A percentile compares a stretch with the other conserved stretches of the same genome.
Evolutionary conservation across 2,797 vertebrate genomes (phyloP).

Genomic region (Rallus crepitans): DNA sequence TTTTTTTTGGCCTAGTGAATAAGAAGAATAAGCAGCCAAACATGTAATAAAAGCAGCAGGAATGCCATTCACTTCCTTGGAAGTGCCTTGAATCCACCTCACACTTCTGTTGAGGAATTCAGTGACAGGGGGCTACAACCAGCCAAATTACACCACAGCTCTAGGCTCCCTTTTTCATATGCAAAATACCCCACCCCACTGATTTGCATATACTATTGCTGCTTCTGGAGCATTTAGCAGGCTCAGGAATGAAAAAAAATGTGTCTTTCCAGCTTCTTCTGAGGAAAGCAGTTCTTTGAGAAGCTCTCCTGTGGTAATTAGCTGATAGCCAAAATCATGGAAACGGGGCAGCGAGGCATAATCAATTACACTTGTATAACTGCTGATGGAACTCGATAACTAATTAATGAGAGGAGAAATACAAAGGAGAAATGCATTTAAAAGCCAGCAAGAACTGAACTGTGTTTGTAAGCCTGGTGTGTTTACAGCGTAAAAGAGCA

Average conservation of each 20-base stretch:
- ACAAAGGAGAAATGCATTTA: neutral
- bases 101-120: neutral
- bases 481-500: constrained; percentile 19
- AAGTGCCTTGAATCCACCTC: neutral
- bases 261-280: neutral
- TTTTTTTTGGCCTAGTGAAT: neutral
- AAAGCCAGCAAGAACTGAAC: neutral
- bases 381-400: constrained; percentile 29
- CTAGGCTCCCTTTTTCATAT: neutral
- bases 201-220: neutral
- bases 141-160: neutral
- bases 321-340: constrained; percentile 51
- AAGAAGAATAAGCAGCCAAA: constrained; percentile 12
- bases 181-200: neutral
- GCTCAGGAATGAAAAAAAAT: neutral
- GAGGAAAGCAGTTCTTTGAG: neutral
- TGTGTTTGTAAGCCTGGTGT: constrained; percentile 28
- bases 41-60: constrained; percentile 29
- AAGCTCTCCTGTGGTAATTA: constrained; percentile 5
- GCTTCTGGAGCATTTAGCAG: neutral
- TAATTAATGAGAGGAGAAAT: constrained; percentile 47
- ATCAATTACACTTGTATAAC: constrained; percentile 37
- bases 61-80: neutral
- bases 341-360: neutral
- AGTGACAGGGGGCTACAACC: neutral